Conservation (phyloP, 2,888 invertebrate species). For the Halocaridina rubra region DNA sequence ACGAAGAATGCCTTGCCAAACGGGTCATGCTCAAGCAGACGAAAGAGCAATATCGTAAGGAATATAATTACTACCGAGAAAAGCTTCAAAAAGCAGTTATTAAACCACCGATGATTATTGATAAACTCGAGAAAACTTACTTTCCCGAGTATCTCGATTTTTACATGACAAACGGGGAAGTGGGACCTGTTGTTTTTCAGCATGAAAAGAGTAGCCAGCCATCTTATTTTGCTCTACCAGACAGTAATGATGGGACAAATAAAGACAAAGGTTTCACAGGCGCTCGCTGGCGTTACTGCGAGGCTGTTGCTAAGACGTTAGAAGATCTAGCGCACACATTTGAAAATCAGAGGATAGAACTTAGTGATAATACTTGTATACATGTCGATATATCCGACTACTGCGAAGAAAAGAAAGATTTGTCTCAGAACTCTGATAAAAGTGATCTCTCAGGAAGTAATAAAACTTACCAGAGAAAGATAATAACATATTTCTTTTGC, state of each 20-base stretch:
- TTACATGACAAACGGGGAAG: conserved; percentile 33
- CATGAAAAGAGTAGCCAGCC: conserved; percentile 32
- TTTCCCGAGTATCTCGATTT: conserved; percentile 51
- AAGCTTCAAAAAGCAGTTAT: conserved; percentile 40
- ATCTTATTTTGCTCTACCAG: conserved; percentile 31
- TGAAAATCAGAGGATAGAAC: conserved; percentile 13
- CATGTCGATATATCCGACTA: conserved; percentile 39
- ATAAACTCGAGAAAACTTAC: conserved; percentile 45
- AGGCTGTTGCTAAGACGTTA: conserved; percentile 46
- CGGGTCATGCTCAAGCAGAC: conserved; percentile 47
- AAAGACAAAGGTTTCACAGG: conserved; percentile 26
- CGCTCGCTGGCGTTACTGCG: conserved; percentile 42
- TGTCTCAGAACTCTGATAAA: conserved; percentile 23
- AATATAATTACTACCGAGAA: conserved; percentile 49
- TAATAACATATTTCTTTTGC: conserved; percentile 44
- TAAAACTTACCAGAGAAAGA: conserved; percentile 11
- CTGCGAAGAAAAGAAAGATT: conserved; percentile 38
- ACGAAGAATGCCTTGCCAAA: conserved; percentile 52
- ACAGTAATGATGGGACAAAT: not conserved
- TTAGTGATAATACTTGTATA: conserved; percentile 26
- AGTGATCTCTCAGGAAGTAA: not conserved
- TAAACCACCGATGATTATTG: conserved; percentile 45
- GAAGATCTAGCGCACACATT: conserved; percentile 25
- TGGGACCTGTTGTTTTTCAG: conserved; percentile 10
- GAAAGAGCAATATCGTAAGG: conserved; percentile 52